These are phyloP conservation scores for Catharus minimus DNA, from an alignment of 2,113 vertebrate genomes.

Conservation along the genomic window DNA sequence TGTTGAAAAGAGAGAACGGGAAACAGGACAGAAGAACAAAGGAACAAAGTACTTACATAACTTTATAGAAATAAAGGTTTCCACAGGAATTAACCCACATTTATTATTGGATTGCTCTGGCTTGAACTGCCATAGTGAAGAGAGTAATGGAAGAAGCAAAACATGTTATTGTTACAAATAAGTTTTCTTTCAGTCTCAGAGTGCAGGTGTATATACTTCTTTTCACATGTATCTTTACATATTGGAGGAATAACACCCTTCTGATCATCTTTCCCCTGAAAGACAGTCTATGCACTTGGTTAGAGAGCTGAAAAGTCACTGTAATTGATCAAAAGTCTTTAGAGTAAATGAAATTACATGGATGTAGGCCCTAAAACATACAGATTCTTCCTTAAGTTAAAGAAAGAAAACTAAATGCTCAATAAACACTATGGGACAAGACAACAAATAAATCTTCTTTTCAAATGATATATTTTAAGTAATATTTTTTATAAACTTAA, in stretches of 20 bases:
- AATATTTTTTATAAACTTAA: background rate
- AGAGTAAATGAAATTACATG: background rate
- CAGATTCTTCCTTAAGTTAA: background rate
- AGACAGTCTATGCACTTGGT: background rate
- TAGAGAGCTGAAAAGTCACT: background rate
- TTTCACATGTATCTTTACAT: background rate
- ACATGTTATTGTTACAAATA: background rate
- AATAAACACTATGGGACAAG: background rate
- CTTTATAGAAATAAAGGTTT: background rate
- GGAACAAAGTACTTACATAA: background rate
- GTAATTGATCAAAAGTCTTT: background rate
- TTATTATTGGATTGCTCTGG: background rate
- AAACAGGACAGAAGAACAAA: background rate
- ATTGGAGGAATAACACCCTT: background rate
- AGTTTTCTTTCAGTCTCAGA: background rate
- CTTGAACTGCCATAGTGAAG: background rate
- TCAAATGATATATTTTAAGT: background rate
- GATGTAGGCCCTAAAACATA: background rate
- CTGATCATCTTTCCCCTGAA: background rate
- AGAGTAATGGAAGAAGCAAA: background rate
- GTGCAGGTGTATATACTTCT: background rate
- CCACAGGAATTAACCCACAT: fast-evolving
- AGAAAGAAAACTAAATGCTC: background rate
- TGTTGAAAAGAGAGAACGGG: background rate
- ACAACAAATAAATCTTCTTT: background rate